A percentile compares a stretch with the other conserved stretches of the same genome.
Conservation (phyloP, 2,888 invertebrate species). For the Drosophila atripex region DNA sequence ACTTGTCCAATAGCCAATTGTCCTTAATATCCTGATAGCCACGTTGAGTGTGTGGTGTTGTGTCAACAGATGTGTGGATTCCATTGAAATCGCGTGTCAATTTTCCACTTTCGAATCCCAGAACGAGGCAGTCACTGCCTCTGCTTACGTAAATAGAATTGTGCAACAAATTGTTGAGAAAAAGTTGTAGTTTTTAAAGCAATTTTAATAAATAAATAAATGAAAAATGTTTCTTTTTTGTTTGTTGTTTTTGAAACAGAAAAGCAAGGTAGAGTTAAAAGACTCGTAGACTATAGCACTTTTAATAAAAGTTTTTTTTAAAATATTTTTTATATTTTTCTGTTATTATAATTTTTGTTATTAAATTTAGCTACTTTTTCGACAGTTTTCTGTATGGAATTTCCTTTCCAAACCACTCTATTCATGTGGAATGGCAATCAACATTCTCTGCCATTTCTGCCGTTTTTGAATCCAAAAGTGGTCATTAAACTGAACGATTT, state of each 20-base stretch:
- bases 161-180: conserved; percentile 35
- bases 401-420: too few species aligned
- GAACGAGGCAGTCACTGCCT: conserved; percentile 35
- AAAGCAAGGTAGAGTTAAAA: background rate
- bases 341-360: too few species aligned
- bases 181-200: background rate
- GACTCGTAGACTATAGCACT: background rate
- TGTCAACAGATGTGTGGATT: conserved; percentile 50
- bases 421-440: conserved; percentile 19
- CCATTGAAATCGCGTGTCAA: conserved; percentile 40
- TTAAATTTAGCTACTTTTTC: background rate
- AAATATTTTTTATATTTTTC: background rate
- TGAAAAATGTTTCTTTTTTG: too few species aligned
- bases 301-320: background rate
- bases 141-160: conserved; percentile 47
- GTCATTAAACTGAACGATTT: conserved; percentile 72
- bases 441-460: conserved; percentile 1
- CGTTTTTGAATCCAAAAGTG: conserved; percentile 31
- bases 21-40: conserved; percentile 4
- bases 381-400: background rate
- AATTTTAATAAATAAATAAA: too few species aligned
- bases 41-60: conserved; percentile 19
- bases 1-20: conserved; percentile 22
- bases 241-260: too few species aligned
- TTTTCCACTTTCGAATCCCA: conserved; percentile 7